These are phyloP conservation scores for Polietes domitor DNA, from an alignment of 2,888 invertebrate species.

Conservation along the genomic window DNA sequence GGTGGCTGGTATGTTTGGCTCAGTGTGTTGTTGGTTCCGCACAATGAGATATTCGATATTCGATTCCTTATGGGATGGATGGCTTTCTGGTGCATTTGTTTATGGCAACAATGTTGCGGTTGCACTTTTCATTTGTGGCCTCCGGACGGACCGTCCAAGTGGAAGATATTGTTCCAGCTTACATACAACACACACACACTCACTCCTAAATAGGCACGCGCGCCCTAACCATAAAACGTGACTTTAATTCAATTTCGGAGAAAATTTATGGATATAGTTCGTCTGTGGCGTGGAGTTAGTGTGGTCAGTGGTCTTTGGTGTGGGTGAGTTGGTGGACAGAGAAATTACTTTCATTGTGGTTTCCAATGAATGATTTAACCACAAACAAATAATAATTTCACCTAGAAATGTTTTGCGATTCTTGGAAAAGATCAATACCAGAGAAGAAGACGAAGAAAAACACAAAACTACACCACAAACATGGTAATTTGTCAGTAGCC, in stretches of 20 bases:
- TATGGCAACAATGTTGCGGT: conserved; percentile 50
- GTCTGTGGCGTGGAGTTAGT: neutral
- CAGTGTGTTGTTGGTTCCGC: neutral
- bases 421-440: conserved; percentile 20
- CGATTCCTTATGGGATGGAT: neutral
- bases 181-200: conserved; percentile 19
- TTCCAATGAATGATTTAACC: neutral
- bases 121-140: conserved; percentile 39
- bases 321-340: neutral
- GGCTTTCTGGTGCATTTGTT: neutral
- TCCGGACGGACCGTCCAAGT: conserved; percentile 35
- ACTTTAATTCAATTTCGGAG: conserved; percentile 62
- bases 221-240: conserved; percentile 68
- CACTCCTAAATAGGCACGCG: conserved; percentile 61
- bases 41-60: conserved; percentile 38
- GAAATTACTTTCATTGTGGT: conserved; percentile 13
- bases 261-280: conserved; percentile 40
- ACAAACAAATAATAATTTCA: conserved; percentile 1
- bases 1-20: no score
- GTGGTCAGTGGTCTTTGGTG: conserved; percentile 2
- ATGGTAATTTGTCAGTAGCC: conserved; percentile 1
- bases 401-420: neutral
- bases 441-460: neutral
- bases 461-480: no score
- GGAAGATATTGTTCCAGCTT: conserved; percentile 40